Evolutionary conservation across 2,888 invertebrate genomes (phyloP), one percentile per base, ranked within the genome.

Genomic region (Ichneumon xanthorius): DNA sequence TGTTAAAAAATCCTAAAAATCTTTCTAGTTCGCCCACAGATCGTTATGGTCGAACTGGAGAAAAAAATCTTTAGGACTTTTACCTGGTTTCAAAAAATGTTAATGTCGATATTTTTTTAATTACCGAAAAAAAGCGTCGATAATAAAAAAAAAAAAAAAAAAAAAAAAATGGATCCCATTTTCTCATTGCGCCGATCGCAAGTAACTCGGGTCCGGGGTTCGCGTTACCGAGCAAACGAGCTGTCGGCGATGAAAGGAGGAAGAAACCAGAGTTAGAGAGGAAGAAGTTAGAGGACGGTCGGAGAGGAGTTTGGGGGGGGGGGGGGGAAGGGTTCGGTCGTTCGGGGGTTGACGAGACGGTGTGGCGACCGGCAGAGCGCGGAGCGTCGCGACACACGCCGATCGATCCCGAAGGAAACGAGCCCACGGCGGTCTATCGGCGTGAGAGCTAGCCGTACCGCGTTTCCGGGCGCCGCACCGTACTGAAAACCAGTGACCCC

Each of bases 401-500:
- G 85, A 85, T 85, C 85, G 85, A 85, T 85, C 78, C 85, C 73
- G 78, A 82, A 85, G 81, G 75, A 85, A 82, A 85, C 81, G 85
- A 79, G 78, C 81, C 75, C 78, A 85, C 85, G 78, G 48, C 58
- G 58, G 73, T 77, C 76, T 75, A 63, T 67, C 80, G 50, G 71
- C 71, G 68, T 73, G 58, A 30, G 55, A 79, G 67, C 58, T 40
- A 75, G 61, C 58, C 50, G 79, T 83, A 78, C 75, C 81, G 78
- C 70, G 81, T 70, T 85, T 85, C 78, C 81, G 80, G 68, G 73
- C 63, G 75, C 55, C 48, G 55, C 37, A 68, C 61, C 61, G 70
- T 61, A 71, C 80, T 89, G 87, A 89, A 89, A 90, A 90, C 84
- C 89, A 88, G 89, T 89, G 90, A 90, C 90, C 90, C 87, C 90